Evolutionary conservation across 2,113 vertebrate genomes (phyloP).

Genomic region (Nestor notabilis): DNA sequence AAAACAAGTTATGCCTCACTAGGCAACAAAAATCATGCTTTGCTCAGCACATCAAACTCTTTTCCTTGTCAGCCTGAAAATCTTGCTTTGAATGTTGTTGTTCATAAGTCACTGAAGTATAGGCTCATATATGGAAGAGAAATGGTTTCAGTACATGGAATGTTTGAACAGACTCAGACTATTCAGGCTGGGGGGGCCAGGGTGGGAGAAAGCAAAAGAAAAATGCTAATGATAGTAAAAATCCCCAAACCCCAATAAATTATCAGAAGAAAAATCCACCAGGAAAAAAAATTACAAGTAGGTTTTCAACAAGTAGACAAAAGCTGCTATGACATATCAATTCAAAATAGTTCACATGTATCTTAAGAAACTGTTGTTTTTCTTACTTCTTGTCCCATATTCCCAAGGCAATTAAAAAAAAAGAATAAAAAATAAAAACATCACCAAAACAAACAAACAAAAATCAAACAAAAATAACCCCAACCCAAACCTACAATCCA

Average conservation of each 20-base stretch:
- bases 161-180: background rate
- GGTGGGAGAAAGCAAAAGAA: background rate
- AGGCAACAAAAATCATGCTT: background rate
- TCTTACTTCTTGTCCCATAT: background rate
- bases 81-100: background rate
- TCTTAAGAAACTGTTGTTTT: background rate
- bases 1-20: background rate
- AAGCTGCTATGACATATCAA: background rate
- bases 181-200: background rate
- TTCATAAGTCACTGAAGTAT: background rate
- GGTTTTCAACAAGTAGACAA: background rate
- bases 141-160: background rate
- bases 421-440: background rate
- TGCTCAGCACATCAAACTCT: background rate
- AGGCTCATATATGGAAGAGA: background rate
- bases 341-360: background rate
- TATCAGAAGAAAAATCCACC: background rate
- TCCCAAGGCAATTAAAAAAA: background rate
- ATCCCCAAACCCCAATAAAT: background rate
- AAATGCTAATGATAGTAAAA: background rate
- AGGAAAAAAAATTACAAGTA: background rate
- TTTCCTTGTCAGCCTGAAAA: background rate
- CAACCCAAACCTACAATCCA: background rate
- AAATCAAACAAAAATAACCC: background rate
- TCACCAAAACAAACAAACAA: accelerated